Evolutionary conservation across 1,140 invertebrate species (phyloP).

Genomic region (Caenorhabditis briggsae): DNA sequence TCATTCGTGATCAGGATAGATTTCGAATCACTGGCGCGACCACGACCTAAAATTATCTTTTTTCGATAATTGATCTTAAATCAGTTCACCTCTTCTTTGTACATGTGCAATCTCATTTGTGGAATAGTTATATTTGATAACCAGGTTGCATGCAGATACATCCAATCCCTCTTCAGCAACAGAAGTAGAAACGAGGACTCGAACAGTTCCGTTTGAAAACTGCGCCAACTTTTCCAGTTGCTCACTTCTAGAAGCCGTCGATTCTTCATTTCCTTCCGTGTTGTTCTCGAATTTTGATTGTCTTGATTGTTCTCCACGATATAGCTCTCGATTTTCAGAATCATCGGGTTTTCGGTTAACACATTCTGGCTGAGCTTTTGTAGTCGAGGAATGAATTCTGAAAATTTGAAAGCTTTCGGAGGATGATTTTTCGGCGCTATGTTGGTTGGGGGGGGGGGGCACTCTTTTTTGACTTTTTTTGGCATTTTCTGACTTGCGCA

Average conservation of each 20-base stretch:
- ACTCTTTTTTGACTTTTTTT: too few species aligned
- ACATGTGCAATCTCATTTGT: constrained; percentile 79
- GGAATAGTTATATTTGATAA: constrained; percentile 78
- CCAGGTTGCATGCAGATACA: constrained; percentile 78
- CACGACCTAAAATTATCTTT: constrained; percentile 53
- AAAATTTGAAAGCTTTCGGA: not conserved
- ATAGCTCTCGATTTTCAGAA: not conserved
- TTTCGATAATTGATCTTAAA: not conserved
- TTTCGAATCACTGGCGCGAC: constrained; percentile 25
- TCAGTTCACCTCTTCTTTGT: constrained; percentile 76
- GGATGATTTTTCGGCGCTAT: too few species aligned
- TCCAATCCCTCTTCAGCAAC: constrained; percentile 79
- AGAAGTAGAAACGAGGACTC: constrained; percentile 72
- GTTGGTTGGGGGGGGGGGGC: too few species aligned
- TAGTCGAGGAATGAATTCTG: not conserved
- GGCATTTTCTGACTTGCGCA: too few species aligned
- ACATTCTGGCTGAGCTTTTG: not conserved
- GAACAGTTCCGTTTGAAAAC: constrained; percentile 44
- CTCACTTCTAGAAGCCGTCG: not conserved
- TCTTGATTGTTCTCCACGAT: not conserved
- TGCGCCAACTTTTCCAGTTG: not conserved
- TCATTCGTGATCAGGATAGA: constrained; percentile 57
- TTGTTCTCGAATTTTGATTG: not conserved
- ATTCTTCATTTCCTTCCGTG: not conserved
- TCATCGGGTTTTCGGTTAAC: not conserved